Evolutionary conservation across 2,888 invertebrate species (phyloP).

Genomic region (Heliconius erato): DNA sequence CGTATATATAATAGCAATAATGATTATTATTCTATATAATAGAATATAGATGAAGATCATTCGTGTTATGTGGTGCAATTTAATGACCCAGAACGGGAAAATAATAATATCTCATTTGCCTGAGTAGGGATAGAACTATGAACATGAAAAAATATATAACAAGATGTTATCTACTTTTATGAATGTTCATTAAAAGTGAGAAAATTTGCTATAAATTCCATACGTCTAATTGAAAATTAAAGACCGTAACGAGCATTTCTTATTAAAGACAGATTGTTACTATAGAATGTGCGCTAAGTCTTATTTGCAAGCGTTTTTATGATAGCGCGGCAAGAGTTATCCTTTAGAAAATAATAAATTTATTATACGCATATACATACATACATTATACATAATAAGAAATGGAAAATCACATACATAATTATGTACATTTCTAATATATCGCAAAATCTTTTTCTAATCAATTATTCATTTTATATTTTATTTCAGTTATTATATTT

Average conservation of each 20-base stretch:
- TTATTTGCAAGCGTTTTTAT: not conserved
- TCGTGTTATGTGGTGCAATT: no score
- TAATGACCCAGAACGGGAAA: no score
- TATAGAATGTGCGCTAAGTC: not conserved
- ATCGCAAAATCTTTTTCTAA: no score
- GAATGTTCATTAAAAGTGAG: conserved; percentile 1
- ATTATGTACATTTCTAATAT: not conserved
- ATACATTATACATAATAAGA: not conserved
- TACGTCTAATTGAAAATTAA: conserved; percentile 7
- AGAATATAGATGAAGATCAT: no score
- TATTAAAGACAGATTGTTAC: not conserved
- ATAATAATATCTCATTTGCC: no score
- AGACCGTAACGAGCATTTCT: conserved; percentile 14
- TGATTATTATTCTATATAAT: no score
- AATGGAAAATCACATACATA: not conserved
- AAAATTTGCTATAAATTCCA: conserved; percentile 1
- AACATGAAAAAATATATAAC: not conserved
- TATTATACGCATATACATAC: not conserved
- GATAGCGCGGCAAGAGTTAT: not conserved
- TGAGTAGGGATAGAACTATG: not conserved
- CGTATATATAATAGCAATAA: no score
- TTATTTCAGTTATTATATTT: no score
- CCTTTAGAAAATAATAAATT: not conserved
- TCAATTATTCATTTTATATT: no score
- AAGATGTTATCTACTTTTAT: not conserved